Evolutionary conservation across 2,113 vertebrate species (phyloP).

Genomic region (Megaceryle maxima): DNA sequence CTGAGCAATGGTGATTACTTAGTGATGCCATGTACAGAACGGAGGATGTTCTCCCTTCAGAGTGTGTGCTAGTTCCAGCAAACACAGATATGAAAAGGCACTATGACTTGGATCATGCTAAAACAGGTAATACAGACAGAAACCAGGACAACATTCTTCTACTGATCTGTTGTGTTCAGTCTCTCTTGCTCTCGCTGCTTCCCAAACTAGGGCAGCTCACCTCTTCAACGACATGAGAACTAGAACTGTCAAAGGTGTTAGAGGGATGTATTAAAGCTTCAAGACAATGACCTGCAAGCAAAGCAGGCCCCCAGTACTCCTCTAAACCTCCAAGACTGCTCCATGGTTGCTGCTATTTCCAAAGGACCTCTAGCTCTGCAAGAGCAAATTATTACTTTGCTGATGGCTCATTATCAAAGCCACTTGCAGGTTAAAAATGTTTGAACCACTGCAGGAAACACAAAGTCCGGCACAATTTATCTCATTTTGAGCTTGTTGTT

Average conservation of each 20-base stretch:
- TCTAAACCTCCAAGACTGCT: neutral
- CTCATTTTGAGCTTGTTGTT: neutral
- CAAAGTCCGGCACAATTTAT: neutral
- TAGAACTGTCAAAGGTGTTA: neutral
- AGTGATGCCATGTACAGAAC: neutral
- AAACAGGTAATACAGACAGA: neutral
- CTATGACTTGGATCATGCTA: neutral
- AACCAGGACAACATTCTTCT: neutral
- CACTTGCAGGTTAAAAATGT: neutral
- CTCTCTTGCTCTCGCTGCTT: neutral
- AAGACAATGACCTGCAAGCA: fast-evolving
- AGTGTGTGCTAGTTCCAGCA: neutral
- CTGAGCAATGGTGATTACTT: neutral
- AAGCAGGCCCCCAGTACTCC: neutral
- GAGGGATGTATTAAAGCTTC: neutral
- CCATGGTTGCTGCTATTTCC: neutral
- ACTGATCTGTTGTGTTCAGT: neutral
- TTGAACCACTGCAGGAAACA: neutral
- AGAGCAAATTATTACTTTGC: neutral
- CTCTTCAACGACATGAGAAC: neutral
- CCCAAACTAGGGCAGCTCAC: neutral
- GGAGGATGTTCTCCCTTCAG: neutral
- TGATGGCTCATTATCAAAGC: neutral
- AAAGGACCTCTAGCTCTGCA: neutral
- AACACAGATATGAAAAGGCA: neutral